phyloP scores from a whole-genome alignment of 2,888 invertebrate genomes.

The Chalcis sispes region DNA sequence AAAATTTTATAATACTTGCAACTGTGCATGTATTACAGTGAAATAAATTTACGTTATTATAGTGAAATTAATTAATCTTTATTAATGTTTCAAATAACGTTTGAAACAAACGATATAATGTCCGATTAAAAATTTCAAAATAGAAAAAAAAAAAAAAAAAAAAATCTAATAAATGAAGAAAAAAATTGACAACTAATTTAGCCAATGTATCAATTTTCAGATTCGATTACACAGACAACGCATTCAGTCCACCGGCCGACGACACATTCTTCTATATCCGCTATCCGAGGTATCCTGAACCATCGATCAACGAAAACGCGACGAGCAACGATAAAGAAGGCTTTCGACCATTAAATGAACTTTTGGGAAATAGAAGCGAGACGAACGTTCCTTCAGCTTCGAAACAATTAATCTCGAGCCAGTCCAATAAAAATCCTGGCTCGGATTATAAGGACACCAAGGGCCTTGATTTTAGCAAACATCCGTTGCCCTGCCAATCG shows the following conservation, averaged over 20 bases:
- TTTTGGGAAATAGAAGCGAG: conserved; percentile 61
- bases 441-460: conserved; percentile 53
- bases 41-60: too few relatives aligned
- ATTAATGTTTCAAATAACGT: too few relatives aligned
- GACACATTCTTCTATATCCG: conserved; percentile 86
- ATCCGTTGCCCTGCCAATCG: conserved; percentile 82
- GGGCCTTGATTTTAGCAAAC: conserved; percentile 79
- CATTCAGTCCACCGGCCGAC: conserved; percentile 84
- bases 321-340: conserved; percentile 59
- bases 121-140: too few relatives aligned
- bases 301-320: background rate
- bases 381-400: conserved; percentile 6
- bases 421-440: conserved; percentile 23
- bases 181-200: too few relatives aligned
- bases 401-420: conserved; percentile 10
- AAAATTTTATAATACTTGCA: too few relatives aligned
- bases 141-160: too few relatives aligned
- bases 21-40: too few relatives aligned
- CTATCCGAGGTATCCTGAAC: conserved; percentile 73
- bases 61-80: too few relatives aligned
- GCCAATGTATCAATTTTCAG: too few relatives aligned
- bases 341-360: conserved; percentile 66
- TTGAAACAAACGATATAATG: too few relatives aligned
- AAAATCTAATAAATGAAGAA: too few relatives aligned
- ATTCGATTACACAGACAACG: conserved; percentile 79